A percentile compares a stretch with the other conserved stretches of the same genome.
Evolutionary conservation across 1,140 invertebrate species (phyloP).

Genomic region (Apis cerana): DNA sequence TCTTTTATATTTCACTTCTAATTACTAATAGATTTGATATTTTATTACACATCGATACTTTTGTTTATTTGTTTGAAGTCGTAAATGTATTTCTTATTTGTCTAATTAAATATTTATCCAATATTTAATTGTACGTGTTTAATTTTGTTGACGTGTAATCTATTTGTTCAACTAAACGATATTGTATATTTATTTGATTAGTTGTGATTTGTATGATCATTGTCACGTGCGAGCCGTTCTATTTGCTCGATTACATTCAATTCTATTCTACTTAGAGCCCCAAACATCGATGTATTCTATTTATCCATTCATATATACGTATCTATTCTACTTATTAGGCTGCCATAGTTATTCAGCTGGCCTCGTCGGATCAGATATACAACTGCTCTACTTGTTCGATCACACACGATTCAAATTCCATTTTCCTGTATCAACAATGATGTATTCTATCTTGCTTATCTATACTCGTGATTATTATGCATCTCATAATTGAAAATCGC

Average conservation of each 20-base stretch:
- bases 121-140: background rate
- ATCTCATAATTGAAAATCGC: background rate
- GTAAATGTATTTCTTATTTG: background rate
- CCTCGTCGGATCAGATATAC: background rate
- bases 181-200: background rate
- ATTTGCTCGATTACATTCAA: background rate
- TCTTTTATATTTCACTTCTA: background rate
- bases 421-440: background rate
- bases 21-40: background rate
- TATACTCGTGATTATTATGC: background rate
- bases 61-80: background rate
- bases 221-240: background rate
- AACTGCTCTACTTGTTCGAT: constrained; percentile 6
- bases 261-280: background rate
- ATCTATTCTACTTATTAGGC: constrained; percentile 10
- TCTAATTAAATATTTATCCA: background rate
- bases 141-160: background rate
- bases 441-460: background rate
- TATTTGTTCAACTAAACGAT: background rate
- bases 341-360: background rate
- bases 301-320: background rate
- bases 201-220: background rate
- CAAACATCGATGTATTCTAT: background rate
- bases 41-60: background rate
- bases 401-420: background rate